These are phyloP conservation scores for Gandaritis pyraliata DNA, from an alignment of 2,888 invertebrate species.

Conservation along the genomic window DNA sequence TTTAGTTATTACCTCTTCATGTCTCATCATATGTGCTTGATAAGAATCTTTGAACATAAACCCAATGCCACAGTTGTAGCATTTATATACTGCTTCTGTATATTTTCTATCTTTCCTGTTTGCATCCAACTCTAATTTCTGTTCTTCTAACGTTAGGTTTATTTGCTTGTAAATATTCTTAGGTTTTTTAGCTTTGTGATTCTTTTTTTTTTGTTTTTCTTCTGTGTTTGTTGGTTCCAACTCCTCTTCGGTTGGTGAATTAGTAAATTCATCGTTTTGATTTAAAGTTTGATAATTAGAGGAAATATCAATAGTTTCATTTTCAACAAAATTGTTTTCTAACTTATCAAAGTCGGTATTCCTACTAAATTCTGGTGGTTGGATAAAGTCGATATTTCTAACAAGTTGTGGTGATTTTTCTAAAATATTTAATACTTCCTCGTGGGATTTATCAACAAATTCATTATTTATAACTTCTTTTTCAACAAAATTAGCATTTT, in stretches of 20 bases:
- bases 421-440: not conserved
- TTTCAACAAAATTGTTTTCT: too few relatives aligned
- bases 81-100: slow-evolving; percentile 70
- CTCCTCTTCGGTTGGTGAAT: not conserved
- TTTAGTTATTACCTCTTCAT: slow-evolving; percentile 71
- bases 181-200: slow-evolving; percentile 25
- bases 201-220: slow-evolving; percentile 10
- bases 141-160: slow-evolving; percentile 64
- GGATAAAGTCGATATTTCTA: not conserved
- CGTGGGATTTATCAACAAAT: not conserved
- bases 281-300: not conserved
- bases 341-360: not conserved
- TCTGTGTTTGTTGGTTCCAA: slow-evolving; percentile 8
- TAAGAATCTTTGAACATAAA: slow-evolving; percentile 76
- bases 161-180: slow-evolving; percentile 59
- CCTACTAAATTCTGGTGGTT: too few relatives aligned
- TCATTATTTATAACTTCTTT: slow-evolving; percentile 11
- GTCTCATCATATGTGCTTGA: slow-evolving; percentile 78
- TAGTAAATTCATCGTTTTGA: not conserved
- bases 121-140: slow-evolving; percentile 66
- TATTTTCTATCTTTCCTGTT: slow-evolving; percentile 71
- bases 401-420: slow-evolving; percentile 12
- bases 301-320: not conserved
- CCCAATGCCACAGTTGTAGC: slow-evolving; percentile 68
- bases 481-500: slow-evolving; percentile 12